phyloP scores from a whole-genome alignment of 2,888 invertebrate species.

The Synergus gifuensis region DNA sequence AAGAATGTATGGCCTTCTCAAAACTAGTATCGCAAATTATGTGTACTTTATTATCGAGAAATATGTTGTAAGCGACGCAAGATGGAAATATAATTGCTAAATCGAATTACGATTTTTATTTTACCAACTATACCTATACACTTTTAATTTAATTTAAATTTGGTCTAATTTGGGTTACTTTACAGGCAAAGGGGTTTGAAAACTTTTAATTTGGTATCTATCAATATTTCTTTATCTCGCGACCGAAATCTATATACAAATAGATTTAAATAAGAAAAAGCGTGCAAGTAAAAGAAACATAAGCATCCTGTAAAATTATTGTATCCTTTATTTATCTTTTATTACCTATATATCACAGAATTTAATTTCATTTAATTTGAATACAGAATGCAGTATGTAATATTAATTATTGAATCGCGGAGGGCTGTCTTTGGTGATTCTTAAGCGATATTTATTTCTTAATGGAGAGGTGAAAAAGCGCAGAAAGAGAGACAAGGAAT shows the following conservation, averaged over 20 bases:
- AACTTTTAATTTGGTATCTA: too few relatives aligned
- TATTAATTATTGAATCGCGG: conserved; percentile 57
- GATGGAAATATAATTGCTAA: conserved; percentile 24
- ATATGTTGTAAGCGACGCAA: conserved; percentile 16
- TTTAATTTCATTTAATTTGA: conserved; percentile 56
- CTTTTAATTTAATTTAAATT: neutral
- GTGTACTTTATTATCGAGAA: conserved; percentile 21
- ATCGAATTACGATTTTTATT: neutral
- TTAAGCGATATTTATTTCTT: conserved; percentile 47
- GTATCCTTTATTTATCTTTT: conserved; percentile 55
- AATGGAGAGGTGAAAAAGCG: neutral
- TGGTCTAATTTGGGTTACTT: neutral
- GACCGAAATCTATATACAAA: conserved; percentile 59
- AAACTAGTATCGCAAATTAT: conserved; percentile 9
- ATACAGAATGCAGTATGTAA: conserved; percentile 63
- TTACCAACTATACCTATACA: neutral
- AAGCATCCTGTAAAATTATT: conserved; percentile 40
- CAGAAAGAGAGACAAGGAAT: conserved; percentile 8
- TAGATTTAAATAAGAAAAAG: conserved; percentile 42
- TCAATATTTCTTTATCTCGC: neutral
- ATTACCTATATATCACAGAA: conserved; percentile 59
- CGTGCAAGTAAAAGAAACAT: conserved; percentile 43
- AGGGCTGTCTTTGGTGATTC: conserved; percentile 63
- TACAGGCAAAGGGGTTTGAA: too few relatives aligned
- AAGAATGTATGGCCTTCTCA: conserved; percentile 4